Evolutionary conservation across 1,140 invertebrate genomes (phyloP), one percentile per base, ranked within the genome.

Genomic region (Drosophila parvula): DNA sequence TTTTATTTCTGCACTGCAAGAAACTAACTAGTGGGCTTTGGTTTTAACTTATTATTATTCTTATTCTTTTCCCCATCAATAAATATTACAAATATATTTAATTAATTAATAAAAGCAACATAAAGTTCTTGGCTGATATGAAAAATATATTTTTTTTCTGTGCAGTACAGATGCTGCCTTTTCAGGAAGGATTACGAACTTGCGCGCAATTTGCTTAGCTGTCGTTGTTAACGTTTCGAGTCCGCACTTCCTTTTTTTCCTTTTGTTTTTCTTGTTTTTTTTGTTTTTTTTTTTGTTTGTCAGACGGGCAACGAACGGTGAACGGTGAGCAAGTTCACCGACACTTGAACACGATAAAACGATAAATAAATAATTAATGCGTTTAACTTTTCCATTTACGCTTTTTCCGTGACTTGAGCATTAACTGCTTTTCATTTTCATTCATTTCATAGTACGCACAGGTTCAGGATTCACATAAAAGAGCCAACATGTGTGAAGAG

Each of bases 301-400:
- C 70, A 44, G 61, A 62, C 47, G 60, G 36, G 18, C 61, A 74
- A 28, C 48, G 57, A 48, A 71, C 68, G 65, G 41, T 70, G 53
- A 71, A 60, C 64, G 65, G 64, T 61, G 61, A 45, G 48, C 79
- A 76, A 78, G 85, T 90, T 90, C 86, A 90, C 70, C 86, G 85
- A 90, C 85, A 82, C 82, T 90, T 90, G 75, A 82, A 76, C 77
- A 89, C 82, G 78, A 78, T 90, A 90, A 90, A 88, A 81, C 82
- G 79, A 90, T 90, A 90, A 90, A 90, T 90, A 81, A 90, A 90
- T 90, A 90, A 90, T 89, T 90, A 90, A 90, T 90, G 82, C 78
- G 77, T 81, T 90, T 81, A 90, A 89, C 83, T 89, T 88, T 81
- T 90, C 81, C 88, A 88, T 90, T 90, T 90, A 81, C 88, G 83